phyloP scores from a whole-genome alignment of 1,140 invertebrate genomes.

The Mactra quadrangularis region DNA sequence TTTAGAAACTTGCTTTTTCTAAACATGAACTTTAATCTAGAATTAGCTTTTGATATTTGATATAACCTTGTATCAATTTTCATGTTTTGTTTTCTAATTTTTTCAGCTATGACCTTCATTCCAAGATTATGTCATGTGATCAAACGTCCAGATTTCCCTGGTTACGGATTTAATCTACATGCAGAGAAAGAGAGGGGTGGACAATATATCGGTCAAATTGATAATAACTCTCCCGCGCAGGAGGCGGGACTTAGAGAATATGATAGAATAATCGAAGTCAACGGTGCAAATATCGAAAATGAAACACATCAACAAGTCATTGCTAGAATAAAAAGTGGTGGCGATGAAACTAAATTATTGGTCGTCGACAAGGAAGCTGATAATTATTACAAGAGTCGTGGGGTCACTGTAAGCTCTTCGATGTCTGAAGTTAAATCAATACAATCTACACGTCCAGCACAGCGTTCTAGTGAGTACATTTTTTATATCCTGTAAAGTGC shows the following conservation, averaged over 20 bases:
- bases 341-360: conserved; percentile 94
- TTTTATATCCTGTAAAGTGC: too few species aligned
- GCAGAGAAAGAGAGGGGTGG: conserved; percentile 96
- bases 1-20: too few species aligned
- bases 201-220: conserved; percentile 98
- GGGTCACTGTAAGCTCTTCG: conserved; percentile 86
- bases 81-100: too few species aligned
- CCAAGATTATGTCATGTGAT: conserved; percentile 80
- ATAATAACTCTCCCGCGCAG: conserved; percentile 95
- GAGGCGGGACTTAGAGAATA: conserved; percentile 94
- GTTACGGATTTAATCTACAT: conserved; percentile 99
- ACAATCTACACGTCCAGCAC: conserved; percentile 14
- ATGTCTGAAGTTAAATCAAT: conserved; percentile 85
- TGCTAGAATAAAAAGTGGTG: conserved; percentile 88
- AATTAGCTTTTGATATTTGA: too few species aligned
- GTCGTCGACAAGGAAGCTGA: conserved; percentile 94
- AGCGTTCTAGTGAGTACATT: not conserved
- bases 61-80: too few species aligned
- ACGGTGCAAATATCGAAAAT: conserved; percentile 89
- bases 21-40: too few species aligned
- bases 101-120: conserved; percentile 40
- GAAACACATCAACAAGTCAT: conserved; percentile 95
- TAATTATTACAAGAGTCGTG: conserved; percentile 88
- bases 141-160: conserved; percentile 96
- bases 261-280: conserved; percentile 93